Percentiles rank a stretch among this genome's conserved stretches.
Conservation (phyloP, 1,140 invertebrate genomes). For the Cydia amplana region DNA sequence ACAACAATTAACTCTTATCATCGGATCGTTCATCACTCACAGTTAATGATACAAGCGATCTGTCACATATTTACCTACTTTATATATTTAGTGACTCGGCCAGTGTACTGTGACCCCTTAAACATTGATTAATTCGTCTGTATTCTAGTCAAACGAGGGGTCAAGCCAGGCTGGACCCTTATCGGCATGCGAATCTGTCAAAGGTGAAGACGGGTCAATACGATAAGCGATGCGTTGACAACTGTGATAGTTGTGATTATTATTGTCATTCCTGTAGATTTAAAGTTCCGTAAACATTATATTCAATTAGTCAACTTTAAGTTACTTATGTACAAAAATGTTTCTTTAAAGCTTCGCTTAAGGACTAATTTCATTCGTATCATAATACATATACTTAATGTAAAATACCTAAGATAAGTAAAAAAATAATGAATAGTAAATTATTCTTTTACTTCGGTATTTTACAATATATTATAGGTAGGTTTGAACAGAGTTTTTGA, state of each 20-base stretch:
- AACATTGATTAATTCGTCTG: neutral
- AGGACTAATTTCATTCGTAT: no score
- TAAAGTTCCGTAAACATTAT: conserved; percentile 51
- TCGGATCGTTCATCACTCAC: conserved; percentile 49
- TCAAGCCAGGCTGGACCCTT: conserved; percentile 41
- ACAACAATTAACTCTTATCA: conserved; percentile 50
- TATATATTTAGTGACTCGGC: conserved; percentile 26
- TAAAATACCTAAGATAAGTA: no score
- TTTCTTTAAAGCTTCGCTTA: no score
- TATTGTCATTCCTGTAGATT: conserved; percentile 46
- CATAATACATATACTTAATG: no score
- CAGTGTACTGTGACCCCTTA: conserved; percentile 38
- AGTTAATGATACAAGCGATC: conserved; percentile 50
- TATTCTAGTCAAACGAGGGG: conserved; percentile 17
- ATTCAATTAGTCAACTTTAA: conserved; percentile 22
- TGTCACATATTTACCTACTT: conserved; percentile 48
- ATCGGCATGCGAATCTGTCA: conserved; percentile 64
- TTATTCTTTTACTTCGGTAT: no score
- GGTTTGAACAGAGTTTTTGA: no score
- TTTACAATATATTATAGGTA: no score
- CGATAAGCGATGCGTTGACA: conserved; percentile 60
- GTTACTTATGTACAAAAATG: neutral
- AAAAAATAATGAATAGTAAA: no score
- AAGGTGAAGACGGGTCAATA: conserved; percentile 57
- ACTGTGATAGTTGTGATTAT: conserved; percentile 50